Percentiles rank a stretch among this genome's conserved stretches.
Conservation (phyloP, 1,140 invertebrate species). For the Bursaphelenchus mucronatus region DNA sequence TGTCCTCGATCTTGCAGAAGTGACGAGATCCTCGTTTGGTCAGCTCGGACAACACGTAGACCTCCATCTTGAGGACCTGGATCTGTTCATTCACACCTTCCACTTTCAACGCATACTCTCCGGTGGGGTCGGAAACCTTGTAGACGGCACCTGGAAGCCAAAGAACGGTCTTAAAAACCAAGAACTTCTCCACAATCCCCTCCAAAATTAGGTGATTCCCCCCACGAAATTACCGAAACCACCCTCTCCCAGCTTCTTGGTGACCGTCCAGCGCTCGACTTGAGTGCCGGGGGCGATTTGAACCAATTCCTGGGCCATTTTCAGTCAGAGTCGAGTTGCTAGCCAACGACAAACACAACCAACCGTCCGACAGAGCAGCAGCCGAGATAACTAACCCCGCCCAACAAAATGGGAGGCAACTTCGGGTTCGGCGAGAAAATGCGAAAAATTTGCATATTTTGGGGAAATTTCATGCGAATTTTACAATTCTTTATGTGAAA, state of each 20-base stretch:
- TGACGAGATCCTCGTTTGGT: constrained; percentile 43
- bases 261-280: constrained; percentile 44
- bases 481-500: no score
- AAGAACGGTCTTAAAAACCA: no score
- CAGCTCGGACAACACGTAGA: constrained; percentile 44
- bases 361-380: not conserved
- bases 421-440: no score
- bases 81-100: constrained; percentile 51
- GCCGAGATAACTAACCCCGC: no score
- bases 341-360: constrained; percentile 1
- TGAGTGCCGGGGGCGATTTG: constrained; percentile 34
- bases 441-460: no score
- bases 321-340: constrained; percentile 2
- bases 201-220: not conserved
- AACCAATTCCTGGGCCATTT: constrained; percentile 42
- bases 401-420: no score
- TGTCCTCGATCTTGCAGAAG: constrained; percentile 54
- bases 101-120: constrained; percentile 46
- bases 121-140: constrained; percentile 37
- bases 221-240: constrained; percentile 12
- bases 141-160: constrained; percentile 33
- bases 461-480: no score
- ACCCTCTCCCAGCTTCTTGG: constrained; percentile 38
- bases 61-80: constrained; percentile 50
- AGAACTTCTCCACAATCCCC: not conserved